These are phyloP conservation scores for Girardinus metallicus DNA, from an alignment of 2,797 vertebrate genomes.

Conservation along the genomic window DNA sequence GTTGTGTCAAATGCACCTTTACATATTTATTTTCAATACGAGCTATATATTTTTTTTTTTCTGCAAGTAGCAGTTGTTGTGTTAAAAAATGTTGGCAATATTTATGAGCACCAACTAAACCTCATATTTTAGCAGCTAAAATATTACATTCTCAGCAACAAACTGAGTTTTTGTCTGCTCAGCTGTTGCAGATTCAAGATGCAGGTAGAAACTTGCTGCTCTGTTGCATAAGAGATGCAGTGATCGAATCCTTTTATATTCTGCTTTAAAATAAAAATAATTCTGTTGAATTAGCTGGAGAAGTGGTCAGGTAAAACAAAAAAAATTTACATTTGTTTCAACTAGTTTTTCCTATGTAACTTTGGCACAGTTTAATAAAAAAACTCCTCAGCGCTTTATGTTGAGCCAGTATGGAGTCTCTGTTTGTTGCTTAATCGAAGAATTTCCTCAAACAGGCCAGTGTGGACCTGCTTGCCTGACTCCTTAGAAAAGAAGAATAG, in stretches of 20 bases:
- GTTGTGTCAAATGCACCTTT: background rate
- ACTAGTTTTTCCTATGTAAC: background rate
- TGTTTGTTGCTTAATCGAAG: constrained; percentile 9
- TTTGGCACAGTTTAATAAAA: background rate
- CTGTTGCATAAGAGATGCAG: background rate
- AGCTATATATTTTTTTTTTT: background rate
- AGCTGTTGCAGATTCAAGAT: background rate
- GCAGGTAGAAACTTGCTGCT: background rate
- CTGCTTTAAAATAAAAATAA: background rate
- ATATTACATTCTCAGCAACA: background rate
- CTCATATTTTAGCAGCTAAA: no score
- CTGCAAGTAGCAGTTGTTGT: background rate
- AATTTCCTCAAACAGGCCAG: constrained; percentile 41
- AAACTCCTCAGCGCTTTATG: constrained; percentile 4
- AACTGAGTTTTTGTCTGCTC: background rate
- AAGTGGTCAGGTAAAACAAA: background rate
- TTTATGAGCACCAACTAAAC: no score
- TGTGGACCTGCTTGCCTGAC: constrained; percentile 18
- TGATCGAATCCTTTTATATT: background rate
- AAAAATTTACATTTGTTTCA: background rate
- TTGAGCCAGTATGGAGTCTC: background rate
- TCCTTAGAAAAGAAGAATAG: constrained; percentile 19
- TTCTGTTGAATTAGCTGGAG: no score
- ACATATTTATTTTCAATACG: background rate
- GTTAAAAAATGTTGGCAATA: background rate